Percentiles rank a stretch among this genome's conserved stretches.
phyloP scores from a whole-genome alignment of 2,113 vertebrate species.

The Pygathrix nemaeus region DNA sequence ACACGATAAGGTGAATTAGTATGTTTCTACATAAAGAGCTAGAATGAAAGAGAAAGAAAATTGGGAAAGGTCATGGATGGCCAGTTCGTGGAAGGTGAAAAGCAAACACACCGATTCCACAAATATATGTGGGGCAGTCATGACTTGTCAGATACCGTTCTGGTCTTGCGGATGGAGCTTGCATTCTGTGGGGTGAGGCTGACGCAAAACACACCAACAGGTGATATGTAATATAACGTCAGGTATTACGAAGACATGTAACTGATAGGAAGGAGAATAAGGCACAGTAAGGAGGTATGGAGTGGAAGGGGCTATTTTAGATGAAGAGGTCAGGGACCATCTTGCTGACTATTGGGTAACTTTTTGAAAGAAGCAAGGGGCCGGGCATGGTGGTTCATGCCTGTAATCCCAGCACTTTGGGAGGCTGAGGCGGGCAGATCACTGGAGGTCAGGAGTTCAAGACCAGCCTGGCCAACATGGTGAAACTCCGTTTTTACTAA shows the following conservation, averaged over 20 bases:
- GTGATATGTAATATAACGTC: accelerated
- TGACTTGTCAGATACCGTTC: not conserved
- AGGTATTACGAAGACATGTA: accelerated
- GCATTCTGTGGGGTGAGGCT: not conserved
- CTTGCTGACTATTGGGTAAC: not conserved
- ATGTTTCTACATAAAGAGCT: not conserved
- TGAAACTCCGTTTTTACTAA: no score
- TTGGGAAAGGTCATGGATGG: accelerated
- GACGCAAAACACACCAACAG: not conserved
- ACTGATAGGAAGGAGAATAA: not conserved
- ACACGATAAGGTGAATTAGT: not conserved
- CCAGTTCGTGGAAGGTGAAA: accelerated
- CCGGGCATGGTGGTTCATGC: no score
- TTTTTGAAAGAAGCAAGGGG: not conserved
- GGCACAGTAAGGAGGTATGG: not conserved
- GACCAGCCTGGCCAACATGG: no score
- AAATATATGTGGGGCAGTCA: not conserved
- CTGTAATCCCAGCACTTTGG: no score
- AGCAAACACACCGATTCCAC: not conserved
- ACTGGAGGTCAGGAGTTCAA: no score
- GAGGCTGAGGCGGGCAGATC: no score
- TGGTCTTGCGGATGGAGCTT: not conserved
- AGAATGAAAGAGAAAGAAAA: not conserved
- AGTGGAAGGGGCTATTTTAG: not conserved
- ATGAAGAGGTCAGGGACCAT: no score